A percentile compares a stretch with the other conserved stretches of the same genome.
Conservation (phyloP, 2,797 vertebrate species). For the Labroides dimidiatus region DNA sequence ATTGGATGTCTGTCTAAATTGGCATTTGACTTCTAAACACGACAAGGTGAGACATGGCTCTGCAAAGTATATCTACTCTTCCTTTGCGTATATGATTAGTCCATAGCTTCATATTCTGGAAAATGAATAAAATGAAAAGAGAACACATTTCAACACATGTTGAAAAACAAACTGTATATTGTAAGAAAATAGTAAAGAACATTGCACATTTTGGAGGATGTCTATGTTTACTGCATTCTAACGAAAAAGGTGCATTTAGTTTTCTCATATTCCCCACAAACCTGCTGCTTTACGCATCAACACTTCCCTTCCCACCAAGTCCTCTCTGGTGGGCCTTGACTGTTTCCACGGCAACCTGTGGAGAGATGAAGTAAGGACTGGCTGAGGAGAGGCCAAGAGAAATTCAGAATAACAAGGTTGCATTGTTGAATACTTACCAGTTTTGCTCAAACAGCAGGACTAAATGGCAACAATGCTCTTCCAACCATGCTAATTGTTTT, state of each 20-base stretch:
- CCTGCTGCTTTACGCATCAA: conserved; percentile 54
- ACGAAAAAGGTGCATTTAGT: conserved; percentile 22
- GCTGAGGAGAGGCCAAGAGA: conserved; percentile 50
- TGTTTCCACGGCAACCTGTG: conserved; percentile 85
- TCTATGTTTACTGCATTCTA: conserved; percentile 10
- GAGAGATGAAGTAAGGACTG: conserved; percentile 50
- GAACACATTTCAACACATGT: not conserved
- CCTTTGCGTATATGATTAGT: no score
- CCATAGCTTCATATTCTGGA: not conserved
- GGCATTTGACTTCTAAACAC: conserved; percentile 18
- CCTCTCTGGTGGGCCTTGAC: conserved; percentile 74
- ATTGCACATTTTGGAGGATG: not conserved
- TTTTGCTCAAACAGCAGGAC: conserved; percentile 3
- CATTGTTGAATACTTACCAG: not conserved
- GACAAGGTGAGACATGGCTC: conserved; percentile 1
- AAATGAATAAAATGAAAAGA: not conserved
- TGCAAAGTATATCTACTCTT: not conserved
- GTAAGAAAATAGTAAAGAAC: no score
- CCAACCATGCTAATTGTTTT: no score
- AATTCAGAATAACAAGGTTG: conserved; percentile 43
- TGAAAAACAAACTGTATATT: not conserved
- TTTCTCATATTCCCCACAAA: conserved; percentile 41
- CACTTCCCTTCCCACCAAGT: conserved; percentile 49
- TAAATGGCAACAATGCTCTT: not conserved
- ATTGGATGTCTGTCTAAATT: conserved; percentile 16